These are phyloP conservation scores for Perizoma affinitatum DNA, from an alignment of 2,888 invertebrate species.

Conservation along the genomic window DNA sequence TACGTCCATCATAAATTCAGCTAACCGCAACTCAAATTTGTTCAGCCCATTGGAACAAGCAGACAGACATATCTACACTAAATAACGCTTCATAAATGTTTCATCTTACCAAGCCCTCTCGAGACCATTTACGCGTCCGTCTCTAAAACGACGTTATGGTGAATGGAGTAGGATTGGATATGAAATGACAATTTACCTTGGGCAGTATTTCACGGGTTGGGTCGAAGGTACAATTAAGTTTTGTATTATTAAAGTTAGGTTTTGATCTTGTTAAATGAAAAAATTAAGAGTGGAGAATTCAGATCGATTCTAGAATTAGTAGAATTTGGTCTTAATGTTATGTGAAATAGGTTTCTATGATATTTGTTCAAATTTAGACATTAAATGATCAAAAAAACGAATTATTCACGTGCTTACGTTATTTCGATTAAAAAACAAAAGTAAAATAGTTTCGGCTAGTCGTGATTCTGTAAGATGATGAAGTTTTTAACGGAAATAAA, in stretches of 20 bases:
- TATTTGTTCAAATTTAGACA: too few relatives aligned
- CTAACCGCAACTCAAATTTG: constrained; percentile 17
- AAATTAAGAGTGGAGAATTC: constrained; percentile 3
- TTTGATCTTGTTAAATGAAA: constrained; percentile 18
- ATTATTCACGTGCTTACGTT: too few relatives aligned
- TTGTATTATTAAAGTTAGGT: constrained; percentile 31
- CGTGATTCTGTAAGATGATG: too few relatives aligned
- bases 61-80: constrained; percentile 11
- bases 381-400: too few relatives aligned
- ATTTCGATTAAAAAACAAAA: too few relatives aligned
- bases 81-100: constrained; percentile 41
- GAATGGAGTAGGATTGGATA: constrained; percentile 23
- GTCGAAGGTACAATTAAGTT: constrained; percentile 23
- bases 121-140: constrained; percentile 22
- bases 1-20: constrained; percentile 11
- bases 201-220: constrained; percentile 21
- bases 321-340: too few relatives aligned
- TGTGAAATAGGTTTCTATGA: too few relatives aligned
- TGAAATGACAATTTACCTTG: constrained; percentile 15
- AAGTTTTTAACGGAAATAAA: too few relatives aligned
- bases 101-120: constrained; percentile 33
- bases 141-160: constrained; percentile 21
- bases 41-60: constrained; percentile 6
- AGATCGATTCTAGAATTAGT: background rate
- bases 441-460: too few relatives aligned